phyloP scores from a whole-genome alignment of 2,797 vertebrate genomes.

The Neostethus bicornis region DNA sequence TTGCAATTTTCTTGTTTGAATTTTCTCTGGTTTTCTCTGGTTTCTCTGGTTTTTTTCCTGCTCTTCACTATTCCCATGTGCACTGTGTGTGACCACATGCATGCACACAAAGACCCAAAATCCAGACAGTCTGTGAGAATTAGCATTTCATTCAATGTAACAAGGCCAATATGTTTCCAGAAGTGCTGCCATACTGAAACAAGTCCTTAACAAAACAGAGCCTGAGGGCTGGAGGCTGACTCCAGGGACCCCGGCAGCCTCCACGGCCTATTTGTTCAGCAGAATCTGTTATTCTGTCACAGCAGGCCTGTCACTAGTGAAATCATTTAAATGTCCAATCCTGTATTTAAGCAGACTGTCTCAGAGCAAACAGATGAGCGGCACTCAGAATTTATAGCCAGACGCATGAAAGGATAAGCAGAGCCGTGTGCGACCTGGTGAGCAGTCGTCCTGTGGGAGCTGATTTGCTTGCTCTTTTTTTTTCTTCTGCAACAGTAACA shows the following conservation, averaged over 20 bases:
- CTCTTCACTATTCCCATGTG: slow-evolving; percentile 38
- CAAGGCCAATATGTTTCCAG: slow-evolving; percentile 85
- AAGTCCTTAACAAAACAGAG: slow-evolving; percentile 81
- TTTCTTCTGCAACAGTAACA: slow-evolving; percentile 73
- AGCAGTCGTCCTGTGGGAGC: slow-evolving; percentile 77
- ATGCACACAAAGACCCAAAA: slow-evolving; percentile 59
- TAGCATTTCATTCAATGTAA: slow-evolving; percentile 84
- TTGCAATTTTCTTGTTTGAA: slow-evolving; percentile 17
- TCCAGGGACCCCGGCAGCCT: slow-evolving; percentile 78
- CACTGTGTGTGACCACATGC: slow-evolving; percentile 55
- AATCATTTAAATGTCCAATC: slow-evolving; percentile 84
- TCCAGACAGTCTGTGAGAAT: slow-evolving; percentile 71
- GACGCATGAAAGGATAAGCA: slow-evolving; percentile 73
- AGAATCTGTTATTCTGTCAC: slow-evolving; percentile 83
- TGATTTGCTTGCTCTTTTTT: slow-evolving; percentile 65
- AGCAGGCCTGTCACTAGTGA: slow-evolving; percentile 81
- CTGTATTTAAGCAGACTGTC: slow-evolving; percentile 84
- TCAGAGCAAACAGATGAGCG: slow-evolving; percentile 77
- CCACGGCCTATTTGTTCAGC: slow-evolving; percentile 82
- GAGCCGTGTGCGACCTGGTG: slow-evolving; percentile 72
- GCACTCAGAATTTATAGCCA: slow-evolving; percentile 71
- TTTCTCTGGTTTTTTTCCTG: no score
- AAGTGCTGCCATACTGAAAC: slow-evolving; percentile 83
- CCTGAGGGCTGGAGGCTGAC: slow-evolving; percentile 74
- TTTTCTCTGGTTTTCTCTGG: slow-evolving; percentile 28